A percentile compares a stretch with the other conserved stretches of the same genome.
Conservation (phyloP, 2,797 vertebrate species). For the Coregonus ussuriensis region DNA sequence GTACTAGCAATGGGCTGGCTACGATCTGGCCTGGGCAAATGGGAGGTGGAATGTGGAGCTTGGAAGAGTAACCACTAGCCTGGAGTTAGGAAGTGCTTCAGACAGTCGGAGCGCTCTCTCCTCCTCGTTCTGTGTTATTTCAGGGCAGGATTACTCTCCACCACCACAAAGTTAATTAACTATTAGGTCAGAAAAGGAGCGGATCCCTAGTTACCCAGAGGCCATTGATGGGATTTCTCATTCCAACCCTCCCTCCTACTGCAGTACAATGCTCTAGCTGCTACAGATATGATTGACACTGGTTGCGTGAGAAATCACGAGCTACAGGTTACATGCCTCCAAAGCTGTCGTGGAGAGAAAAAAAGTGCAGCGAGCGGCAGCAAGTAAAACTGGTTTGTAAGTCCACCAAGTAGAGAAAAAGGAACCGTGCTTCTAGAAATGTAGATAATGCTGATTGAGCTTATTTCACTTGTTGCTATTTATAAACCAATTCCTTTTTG, state of each 20-base stretch:
- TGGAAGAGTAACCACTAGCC: not conserved
- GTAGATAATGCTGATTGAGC: not conserved
- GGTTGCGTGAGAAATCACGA: not conserved
- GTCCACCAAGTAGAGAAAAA: not conserved
- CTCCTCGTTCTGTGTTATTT: slow-evolving; percentile 32
- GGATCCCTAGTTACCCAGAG: slow-evolving; percentile 19
- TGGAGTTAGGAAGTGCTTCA: not conserved
- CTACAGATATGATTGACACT: not conserved
- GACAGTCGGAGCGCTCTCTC: not conserved
- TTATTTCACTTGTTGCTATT: not conserved
- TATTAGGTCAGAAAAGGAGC: slow-evolving; percentile 6
- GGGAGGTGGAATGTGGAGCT: not conserved
- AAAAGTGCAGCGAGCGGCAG: not conserved
- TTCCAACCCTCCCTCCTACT: not conserved
- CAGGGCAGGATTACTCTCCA: slow-evolving; percentile 27
- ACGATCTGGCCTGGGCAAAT: not conserved
- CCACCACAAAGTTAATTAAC: slow-evolving; percentile 33
- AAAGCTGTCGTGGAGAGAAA: not conserved
- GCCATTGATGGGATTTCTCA: slow-evolving; percentile 13
- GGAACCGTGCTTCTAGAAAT: not conserved
- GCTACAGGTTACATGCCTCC: not conserved
- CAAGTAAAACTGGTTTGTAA: not conserved
- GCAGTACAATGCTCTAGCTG: not conserved
- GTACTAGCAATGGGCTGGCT: not conserved
- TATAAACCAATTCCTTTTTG: not conserved